These are phyloP conservation scores for Rambutsinella grinnellia DNA, from an alignment of 2,888 invertebrate species.

Conservation along the genomic window DNA sequence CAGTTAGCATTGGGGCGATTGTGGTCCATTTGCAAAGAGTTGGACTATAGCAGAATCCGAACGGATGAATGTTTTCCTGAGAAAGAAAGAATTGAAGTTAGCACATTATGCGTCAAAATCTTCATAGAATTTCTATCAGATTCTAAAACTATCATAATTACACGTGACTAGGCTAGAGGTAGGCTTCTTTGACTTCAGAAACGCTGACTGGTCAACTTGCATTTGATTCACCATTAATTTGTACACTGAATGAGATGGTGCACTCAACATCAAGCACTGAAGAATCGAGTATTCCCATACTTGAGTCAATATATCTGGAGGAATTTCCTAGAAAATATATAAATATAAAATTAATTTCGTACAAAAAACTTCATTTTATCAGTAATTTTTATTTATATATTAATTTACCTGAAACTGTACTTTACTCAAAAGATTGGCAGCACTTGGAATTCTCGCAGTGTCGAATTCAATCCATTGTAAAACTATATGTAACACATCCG, in stretches of 20 bases:
- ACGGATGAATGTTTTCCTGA: conserved; percentile 80
- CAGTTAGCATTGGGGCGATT: conserved; percentile 77
- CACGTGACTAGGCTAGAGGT: conserved; percentile 71
- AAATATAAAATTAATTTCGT: background rate
- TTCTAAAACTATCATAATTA: background rate
- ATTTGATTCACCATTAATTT: conserved; percentile 63
- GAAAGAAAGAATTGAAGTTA: conserved; percentile 66
- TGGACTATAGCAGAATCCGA: conserved; percentile 78
- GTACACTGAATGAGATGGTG: conserved; percentile 54
- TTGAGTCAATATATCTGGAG: conserved; percentile 58
- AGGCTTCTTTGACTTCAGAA: conserved; percentile 54
- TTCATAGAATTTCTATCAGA: background rate
- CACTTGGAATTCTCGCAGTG: conserved; percentile 66
- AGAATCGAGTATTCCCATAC: conserved; percentile 65
- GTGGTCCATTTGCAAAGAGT: conserved; percentile 77
- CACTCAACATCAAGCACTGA: conserved; percentile 56
- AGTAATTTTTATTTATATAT: no score
- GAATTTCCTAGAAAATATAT: conserved; percentile 59
- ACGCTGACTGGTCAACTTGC: conserved; percentile 53
- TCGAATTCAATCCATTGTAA: conserved; percentile 74
- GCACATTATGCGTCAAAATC: background rate
- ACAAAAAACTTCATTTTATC: no score
- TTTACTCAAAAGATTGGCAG: conserved; percentile 55
- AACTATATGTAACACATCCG: conserved; percentile 74
- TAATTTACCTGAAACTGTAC: conserved; percentile 59